Base-by-base conservation (phyloP, 1,140 invertebrate genomes). In the Araneus ventricosus region DNA sequence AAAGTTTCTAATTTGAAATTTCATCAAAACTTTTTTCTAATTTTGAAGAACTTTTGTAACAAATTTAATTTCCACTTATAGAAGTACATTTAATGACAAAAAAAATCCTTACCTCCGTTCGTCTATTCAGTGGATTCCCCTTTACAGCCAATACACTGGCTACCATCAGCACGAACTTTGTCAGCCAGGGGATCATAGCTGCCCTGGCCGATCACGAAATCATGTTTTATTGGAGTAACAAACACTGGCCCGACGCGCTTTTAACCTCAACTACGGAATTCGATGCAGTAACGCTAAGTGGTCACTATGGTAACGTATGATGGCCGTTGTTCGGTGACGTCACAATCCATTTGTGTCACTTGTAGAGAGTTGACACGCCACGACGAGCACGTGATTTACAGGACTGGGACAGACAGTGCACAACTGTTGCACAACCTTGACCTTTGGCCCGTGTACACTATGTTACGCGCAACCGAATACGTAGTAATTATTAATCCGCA, bases 311-410 rank as follows among this genome's bases (percentile, higher is more conserved):
- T 45, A 82, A 90, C 88, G 45, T 20, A 57, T 89, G 67, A 89
- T 75, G 88, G 67, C 70, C 88, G 75, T 82, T 80, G 67, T 90
- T 80, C 22, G 27, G 88, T 90, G 88, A 90, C 88, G 88, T 90
- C 88, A 90, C 88, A 90, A 82, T 75, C 75, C 45, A 90, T 90
- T 90, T 90, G 52, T 90, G 88, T 90, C 88, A 90, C 88, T 89
- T 88, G 86, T 61, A 41, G 59, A 24, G 59, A 67, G 34, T n/a
- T 89, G 63, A 89, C 88, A 89, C 88, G 88, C 67, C 88, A 90
- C 75, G 88, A 82, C 88, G 34, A 90, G 52, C 88, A 90, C 37
- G 75, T 82, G 88, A 90, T 80, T 82, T 80, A 82, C 75, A 52
- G 63, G 63, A 67, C 61, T 79, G 41, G 67, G 88, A 52, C 88